Base-by-base conservation (phyloP, 1,140 invertebrate species). In the Oncopodura yosiiana region DNA sequence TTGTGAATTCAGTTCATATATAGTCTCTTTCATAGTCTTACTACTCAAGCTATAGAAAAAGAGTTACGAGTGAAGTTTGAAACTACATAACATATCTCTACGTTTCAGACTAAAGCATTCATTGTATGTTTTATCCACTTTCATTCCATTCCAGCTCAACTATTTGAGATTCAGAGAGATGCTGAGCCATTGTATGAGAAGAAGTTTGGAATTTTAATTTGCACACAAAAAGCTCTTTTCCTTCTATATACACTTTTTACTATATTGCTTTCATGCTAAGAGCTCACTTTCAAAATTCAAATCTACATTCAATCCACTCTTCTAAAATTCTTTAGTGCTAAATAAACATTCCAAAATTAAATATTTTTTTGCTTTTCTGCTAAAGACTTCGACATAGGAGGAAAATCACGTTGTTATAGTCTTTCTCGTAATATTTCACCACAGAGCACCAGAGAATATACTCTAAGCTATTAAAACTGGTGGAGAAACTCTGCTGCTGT, bases 141-240 rank as follows among this genome's bases (percentile, higher is more conserved):
- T 46, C 32, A 46, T 46, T 46, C 44, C 27, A 12, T 46, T 46
- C 44, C 19, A 24, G 12, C 27, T 36, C 30, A 12, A 36, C 51
- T 53, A 36, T 41, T 53, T 53, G 41, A 36, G 41, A 53, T 53
- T 53, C 51, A 32, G 30, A 41, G 27, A 53, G 37, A 27, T 29
- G 39, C 43, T 39, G 27, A n/a, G 16, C 46, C 30, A 27, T 49
- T 24, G 30, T 53, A 30, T 43, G 26, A 36, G 41, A 32, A 42
- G 41, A 45, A 53, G 51, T 53, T 53, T 53, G 51, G 51, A 53
- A 53, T 53, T 53, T 53, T 53, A 53, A 53, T 53, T 53, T 41
- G 39, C 19, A 16, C 16, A 30, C 32, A 49, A 38, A 49, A 49
- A n/a, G n/a, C n/a, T n/a, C 38, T 49, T 27, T 34, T 49, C 36